A percentile compares a stretch with the other conserved stretches of the same genome.
Evolutionary conservation across 2,888 invertebrate species (phyloP).

Genomic region (Nowickia ferox): DNA sequence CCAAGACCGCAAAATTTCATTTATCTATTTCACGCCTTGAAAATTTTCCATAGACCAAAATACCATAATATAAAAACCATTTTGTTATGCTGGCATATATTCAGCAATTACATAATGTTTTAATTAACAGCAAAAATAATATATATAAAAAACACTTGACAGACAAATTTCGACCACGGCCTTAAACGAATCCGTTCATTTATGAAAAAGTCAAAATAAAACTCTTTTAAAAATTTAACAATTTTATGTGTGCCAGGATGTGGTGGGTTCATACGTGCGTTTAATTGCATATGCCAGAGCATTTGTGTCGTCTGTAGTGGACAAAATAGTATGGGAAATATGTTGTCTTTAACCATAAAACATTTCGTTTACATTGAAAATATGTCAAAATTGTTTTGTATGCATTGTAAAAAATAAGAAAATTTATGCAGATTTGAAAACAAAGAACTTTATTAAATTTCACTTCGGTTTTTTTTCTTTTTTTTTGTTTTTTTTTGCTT

Average conservation of each 20-base stretch:
- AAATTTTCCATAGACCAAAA: too few species aligned
- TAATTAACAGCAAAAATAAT: conserved; percentile 23
- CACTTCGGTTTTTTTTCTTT: conserved; percentile 46
- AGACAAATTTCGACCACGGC: background rate
- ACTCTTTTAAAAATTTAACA: conserved; percentile 11
- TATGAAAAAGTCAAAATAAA: background rate
- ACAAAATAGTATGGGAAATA: conserved; percentile 21
- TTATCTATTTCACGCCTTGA: too few species aligned
- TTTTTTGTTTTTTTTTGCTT: background rate
- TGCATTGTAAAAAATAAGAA: conserved; percentile 3
- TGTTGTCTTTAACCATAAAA: conserved; percentile 68
- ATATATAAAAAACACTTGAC: conserved; percentile 4
- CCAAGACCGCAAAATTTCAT: too few species aligned
- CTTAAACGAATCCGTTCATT: background rate
- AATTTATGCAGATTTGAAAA: conserved; percentile 69
- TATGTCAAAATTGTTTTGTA: conserved; percentile 53
- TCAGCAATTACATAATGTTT: conserved; percentile 35
- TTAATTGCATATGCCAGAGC: conserved; percentile 3
- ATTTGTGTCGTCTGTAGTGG: background rate
- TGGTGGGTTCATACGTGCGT: background rate
- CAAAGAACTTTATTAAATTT: conserved; percentile 71
- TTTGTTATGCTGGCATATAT: background rate
- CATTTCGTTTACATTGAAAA: conserved; percentile 70
- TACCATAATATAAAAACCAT: background rate
- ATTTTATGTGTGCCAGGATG: background rate